phyloP scores from a whole-genome alignment of 2,113 vertebrate genomes.

The Atrichornis clamosus region DNA sequence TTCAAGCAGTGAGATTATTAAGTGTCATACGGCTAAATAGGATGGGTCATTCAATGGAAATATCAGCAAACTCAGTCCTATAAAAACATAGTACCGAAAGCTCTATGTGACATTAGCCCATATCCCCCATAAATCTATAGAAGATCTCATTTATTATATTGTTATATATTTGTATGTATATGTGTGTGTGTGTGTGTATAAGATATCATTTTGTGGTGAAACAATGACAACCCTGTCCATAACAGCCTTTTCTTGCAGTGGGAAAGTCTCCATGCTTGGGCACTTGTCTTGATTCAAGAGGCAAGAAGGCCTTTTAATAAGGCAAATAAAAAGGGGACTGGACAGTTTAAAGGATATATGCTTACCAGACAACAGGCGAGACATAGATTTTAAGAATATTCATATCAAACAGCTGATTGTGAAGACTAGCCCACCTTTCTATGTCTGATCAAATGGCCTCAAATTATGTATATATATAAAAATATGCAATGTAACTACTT shows the following conservation, averaged over 20 bases:
- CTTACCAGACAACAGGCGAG: background rate
- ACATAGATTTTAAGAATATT: background rate
- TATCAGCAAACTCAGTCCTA: background rate
- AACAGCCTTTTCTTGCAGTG: background rate
- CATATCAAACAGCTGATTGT: background rate
- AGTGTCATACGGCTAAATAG: background rate
- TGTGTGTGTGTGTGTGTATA: background rate
- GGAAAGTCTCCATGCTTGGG: background rate
- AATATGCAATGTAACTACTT: background rate
- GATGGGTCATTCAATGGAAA: constrained; percentile 30
- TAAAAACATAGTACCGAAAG: background rate
- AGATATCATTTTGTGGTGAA: background rate
- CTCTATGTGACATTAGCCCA: background rate
- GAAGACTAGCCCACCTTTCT: background rate
- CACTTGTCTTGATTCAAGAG: background rate
- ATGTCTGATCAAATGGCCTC: background rate
- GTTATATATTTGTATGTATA: no score
- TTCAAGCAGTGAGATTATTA: constrained; percentile 52
- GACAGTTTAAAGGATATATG: background rate
- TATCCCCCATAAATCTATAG: background rate
- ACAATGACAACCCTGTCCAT: background rate
- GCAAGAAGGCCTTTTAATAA: background rate
- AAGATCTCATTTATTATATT: background rate
- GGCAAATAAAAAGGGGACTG: background rate
- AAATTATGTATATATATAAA: background rate